phyloP scores from a whole-genome alignment of 2,797 vertebrate species.

The Sciurus carolinensis region DNA sequence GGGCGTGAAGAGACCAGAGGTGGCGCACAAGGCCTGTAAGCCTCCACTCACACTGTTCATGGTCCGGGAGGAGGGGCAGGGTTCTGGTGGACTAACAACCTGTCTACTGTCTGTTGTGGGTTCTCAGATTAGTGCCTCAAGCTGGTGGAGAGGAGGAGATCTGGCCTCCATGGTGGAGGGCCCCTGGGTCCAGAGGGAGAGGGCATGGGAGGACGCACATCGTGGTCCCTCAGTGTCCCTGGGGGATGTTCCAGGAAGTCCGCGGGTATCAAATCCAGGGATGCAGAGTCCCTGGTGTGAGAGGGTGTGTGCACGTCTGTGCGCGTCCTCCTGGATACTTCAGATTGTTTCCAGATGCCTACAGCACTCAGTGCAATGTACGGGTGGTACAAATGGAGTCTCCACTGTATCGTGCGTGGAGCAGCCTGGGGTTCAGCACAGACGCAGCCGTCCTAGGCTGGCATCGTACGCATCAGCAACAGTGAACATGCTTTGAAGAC shows the following conservation, averaged over 20 bases:
- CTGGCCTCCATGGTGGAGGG: background rate
- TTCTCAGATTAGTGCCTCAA: too few relatives aligned
- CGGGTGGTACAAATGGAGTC: background rate
- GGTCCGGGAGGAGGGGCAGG: background rate
- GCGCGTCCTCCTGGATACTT: background rate
- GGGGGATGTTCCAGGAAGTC: background rate
- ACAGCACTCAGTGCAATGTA: accelerated
- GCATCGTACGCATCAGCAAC: background rate
- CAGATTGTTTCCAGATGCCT: too few relatives aligned
- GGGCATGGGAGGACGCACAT: accelerated
- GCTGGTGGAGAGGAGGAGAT: background rate
- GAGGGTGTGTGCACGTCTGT: too few relatives aligned
- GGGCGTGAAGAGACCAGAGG: background rate
- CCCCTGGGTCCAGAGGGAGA: too few relatives aligned
- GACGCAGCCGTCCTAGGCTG: background rate
- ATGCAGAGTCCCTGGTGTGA: too few relatives aligned
- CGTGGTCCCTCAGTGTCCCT: background rate
- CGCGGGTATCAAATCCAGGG: background rate
- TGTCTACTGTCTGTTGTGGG: too few relatives aligned
- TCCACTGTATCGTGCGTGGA: background rate
- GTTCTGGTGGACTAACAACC: background rate
- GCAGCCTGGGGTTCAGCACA: too few relatives aligned
- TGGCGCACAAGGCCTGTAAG: too few relatives aligned
- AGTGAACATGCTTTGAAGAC: accelerated
- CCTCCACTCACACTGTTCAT: background rate